Evolutionary conservation across 2,888 invertebrate species (phyloP), one percentile per base, ranked within the genome.

Genomic region (Mesoligia furuncula): DNA sequence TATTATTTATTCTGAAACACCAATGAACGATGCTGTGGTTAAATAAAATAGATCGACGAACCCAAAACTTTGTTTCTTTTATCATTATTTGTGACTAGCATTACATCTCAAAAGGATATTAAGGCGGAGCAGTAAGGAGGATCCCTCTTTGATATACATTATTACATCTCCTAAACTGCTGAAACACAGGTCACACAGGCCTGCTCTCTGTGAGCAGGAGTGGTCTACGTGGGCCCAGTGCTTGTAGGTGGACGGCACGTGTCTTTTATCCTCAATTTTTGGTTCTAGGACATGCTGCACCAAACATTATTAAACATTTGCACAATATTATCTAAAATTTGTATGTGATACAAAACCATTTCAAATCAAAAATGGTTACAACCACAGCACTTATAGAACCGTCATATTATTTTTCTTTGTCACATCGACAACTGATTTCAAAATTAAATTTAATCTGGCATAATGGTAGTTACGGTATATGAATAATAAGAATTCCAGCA

Each of bases 21-120:
- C 84, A 88, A 90, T 89, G 87, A 88, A 87, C 87, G 81, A 88
- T 87, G 91, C 92, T 93, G 91, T 93, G 92, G 90, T 90, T 72
- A 84, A 84, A 85, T 88, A 82, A 88, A 90, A 85, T 84, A 74
- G 74, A 78, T 77, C 78, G n/a, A 81, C 79, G 79, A 82, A 81
- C 69, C 31, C n/a, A 69, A 61, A 45, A 45, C 11, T 31, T 68
- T 45, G 27, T 65, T 51, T 65, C 0, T 8, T 36, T 45, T 54
- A 45, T 11, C 9, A 0, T 2, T 57, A 57, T 45, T 57, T 11
- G 24, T 31, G 31, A 17, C 27, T 31, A 31, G 2, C 17, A 61
- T 8, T 61, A 31, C 31, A 61, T 27, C 17, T 61, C 8, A 27
- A 61, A 61, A 61, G 3, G 8, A 61, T 27, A 59, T 27, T n/a